Percentiles rank a stretch among this genome's conserved stretches.
These are phyloP conservation scores for Malacoctenus gilli DNA, from an alignment of 2,797 vertebrate genomes.

Conservation along the genomic window DNA sequence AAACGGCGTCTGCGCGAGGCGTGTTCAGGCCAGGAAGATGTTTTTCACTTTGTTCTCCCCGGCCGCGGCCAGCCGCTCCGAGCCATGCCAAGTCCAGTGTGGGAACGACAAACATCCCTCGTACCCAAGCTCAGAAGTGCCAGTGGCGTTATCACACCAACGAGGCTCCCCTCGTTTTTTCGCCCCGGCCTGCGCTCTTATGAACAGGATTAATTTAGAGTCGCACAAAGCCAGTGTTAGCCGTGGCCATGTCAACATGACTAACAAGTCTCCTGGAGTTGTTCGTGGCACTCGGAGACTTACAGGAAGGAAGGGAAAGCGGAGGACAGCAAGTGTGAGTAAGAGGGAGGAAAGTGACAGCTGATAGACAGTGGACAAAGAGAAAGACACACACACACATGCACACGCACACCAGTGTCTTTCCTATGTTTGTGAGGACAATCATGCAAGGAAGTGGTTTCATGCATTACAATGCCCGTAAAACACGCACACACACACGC, in stretches of 20 bases:
- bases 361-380: conserved; percentile 26
- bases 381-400: conserved; percentile 2
- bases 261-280: conserved; percentile 47
- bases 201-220: conserved; percentile 70
- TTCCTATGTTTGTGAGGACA: too few relatives aligned
- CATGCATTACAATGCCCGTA: too few relatives aligned
- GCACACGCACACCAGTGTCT: conserved; percentile 8
- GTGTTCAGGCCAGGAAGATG: conserved; percentile 50
- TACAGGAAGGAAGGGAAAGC: conserved; percentile 25
- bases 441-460: too few relatives aligned
- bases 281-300: conserved; percentile 34
- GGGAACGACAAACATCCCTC: conserved; percentile 80
- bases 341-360: conserved; percentile 20
- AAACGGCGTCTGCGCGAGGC: conserved; percentile 27
- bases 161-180: conserved; percentile 64
- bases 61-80: conserved; percentile 46
- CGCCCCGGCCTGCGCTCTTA: conserved; percentile 44
- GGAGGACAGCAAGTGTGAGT: conserved; percentile 12
- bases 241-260: conserved; percentile 71
- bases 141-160: conserved; percentile 70
- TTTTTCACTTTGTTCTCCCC: conserved; percentile 64
- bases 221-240: conserved; percentile 74
- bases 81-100: conserved; percentile 76
- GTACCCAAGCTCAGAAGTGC: conserved; percentile 71
- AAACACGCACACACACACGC: background rate